phyloP scores from a whole-genome alignment of 1,140 invertebrate genomes.

The Fopius arisanus region DNA sequence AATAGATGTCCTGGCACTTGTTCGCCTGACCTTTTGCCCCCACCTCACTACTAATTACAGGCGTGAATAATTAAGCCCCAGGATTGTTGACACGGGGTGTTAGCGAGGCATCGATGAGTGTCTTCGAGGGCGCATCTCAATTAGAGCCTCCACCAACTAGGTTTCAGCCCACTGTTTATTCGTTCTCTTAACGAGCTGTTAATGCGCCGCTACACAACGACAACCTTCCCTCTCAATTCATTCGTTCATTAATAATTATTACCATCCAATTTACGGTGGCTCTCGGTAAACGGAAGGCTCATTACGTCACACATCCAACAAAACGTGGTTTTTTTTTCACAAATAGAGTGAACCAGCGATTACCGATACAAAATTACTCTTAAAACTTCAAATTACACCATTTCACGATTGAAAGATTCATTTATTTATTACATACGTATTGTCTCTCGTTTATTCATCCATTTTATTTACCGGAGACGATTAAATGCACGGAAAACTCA shows the following conservation, averaged over 20 bases:
- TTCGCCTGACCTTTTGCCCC: neutral
- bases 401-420: too few species aligned
- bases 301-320: neutral
- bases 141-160: conserved; percentile 44
- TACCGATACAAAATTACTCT: too few species aligned
- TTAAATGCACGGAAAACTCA: too few species aligned
- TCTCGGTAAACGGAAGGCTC: neutral
- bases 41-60: conserved; percentile 47
- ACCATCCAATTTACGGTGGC: conserved; percentile 8
- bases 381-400: too few species aligned
- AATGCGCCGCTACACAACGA: conserved; percentile 32
- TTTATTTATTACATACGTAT: too few species aligned
- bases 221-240: neutral
- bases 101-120: conserved; percentile 50
- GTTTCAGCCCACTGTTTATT: conserved; percentile 40
- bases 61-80: conserved; percentile 54
- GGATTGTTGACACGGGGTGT: conserved; percentile 55
- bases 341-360: too few species aligned
- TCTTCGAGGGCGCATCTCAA: conserved; percentile 55
- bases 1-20: neutral
- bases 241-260: conserved; percentile 29
- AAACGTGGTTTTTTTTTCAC: too few species aligned
- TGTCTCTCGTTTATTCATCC: too few species aligned
- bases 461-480: too few species aligned
- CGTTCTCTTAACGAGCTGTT: conserved; percentile 44